Evolutionary conservation across 1,140 invertebrate species (phyloP), one percentile per base, ranked within the genome.

Genomic region (Zaprionus camerounensis): DNA sequence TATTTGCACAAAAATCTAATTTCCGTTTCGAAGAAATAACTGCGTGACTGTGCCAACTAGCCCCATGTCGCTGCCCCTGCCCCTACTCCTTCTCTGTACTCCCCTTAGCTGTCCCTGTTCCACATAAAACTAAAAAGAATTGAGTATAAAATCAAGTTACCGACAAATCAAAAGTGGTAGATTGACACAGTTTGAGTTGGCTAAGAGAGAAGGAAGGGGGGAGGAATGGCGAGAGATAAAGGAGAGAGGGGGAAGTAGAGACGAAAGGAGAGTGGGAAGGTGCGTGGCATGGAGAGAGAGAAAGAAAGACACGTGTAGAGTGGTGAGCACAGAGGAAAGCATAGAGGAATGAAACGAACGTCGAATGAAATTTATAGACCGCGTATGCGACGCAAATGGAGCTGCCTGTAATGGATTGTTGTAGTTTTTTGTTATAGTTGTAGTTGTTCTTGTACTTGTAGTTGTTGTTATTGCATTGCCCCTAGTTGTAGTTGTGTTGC

Each of bases 1-100:
- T 88, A 90, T 79, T 71, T 62, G 53, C 66, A 59, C 59, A 78
- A 71, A 88, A 90, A 90, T 81, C 74, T 79, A 81, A 88, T 88
- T 90, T 88, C 85, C 84, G 84, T 81, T 74, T 73, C 44, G 24
- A 63, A 64, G n/a, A 46, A 65, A 59, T 61, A 65, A 24, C 20
- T 51, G 46, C 46, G 9, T 22, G 46, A 22, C 46, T 51, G 46
- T 51, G 17, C 7, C 9, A 20, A 17, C 9, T 1, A 2, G 17
- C 44, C 51, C 26, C 69, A n/a, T n/a, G n/a, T n/a, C n/a, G n/a
- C n/a, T 11, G 3, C 31, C 31, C 31, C 7, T 28, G 7, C 28
- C 2, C 28, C 7, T 28, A 1, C 26, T 7, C 26, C 0, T 26
- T 26, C 5, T 26, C 28, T 31, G 28, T 7, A 31, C 1, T 31